A percentile compares a stretch with the other conserved stretches of the same genome.
These are phyloP conservation scores for Diplodus sargus DNA, from an alignment of 2,797 vertebrate genomes.

Conservation along the genomic window DNA sequence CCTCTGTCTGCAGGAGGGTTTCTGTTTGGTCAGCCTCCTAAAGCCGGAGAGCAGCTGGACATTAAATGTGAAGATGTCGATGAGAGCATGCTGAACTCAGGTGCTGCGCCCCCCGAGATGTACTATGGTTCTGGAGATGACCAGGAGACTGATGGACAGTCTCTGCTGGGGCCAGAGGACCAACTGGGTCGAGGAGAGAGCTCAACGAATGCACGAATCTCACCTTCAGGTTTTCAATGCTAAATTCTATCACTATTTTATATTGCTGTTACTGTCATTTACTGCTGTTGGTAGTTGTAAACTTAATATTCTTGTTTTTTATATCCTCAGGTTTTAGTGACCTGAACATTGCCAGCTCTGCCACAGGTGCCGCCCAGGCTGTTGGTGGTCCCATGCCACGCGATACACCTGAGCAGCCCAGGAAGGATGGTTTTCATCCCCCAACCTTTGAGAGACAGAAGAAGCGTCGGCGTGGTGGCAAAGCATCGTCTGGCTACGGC, in stretches of 20 bases:
- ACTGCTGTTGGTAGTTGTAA: neutral
- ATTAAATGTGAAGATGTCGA: conserved; percentile 92
- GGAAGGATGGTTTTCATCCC: conserved; percentile 38
- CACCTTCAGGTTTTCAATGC: conserved; percentile 85
- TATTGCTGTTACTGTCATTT: neutral
- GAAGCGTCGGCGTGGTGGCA: conserved; percentile 82
- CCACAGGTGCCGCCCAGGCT: conserved; percentile 70
- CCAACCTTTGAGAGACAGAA: conserved; percentile 72
- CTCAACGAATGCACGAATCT: conserved; percentile 81
- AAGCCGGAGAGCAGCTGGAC: conserved; percentile 83
- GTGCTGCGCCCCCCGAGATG: conserved; percentile 83
- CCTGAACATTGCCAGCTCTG: conserved; percentile 78
- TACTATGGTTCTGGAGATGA: conserved; percentile 88
- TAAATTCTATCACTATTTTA: neutral
- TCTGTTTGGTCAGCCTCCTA: conserved; percentile 83
- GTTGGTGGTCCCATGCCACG: conserved; percentile 48
- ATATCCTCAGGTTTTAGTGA: conserved; percentile 86
- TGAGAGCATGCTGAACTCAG: conserved; percentile 84
- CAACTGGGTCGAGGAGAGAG: conserved; percentile 82
- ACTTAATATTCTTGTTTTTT: conserved; percentile 3
- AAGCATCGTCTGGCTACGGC: conserved; percentile 46
- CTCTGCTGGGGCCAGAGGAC: conserved; percentile 78
- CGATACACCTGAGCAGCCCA: conserved; percentile 56
- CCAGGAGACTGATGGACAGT: conserved; percentile 83
- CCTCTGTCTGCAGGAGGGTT: conserved; percentile 78